phyloP scores from a whole-genome alignment of 2,113 vertebrate species.

The Taxidea taxus region DNA sequence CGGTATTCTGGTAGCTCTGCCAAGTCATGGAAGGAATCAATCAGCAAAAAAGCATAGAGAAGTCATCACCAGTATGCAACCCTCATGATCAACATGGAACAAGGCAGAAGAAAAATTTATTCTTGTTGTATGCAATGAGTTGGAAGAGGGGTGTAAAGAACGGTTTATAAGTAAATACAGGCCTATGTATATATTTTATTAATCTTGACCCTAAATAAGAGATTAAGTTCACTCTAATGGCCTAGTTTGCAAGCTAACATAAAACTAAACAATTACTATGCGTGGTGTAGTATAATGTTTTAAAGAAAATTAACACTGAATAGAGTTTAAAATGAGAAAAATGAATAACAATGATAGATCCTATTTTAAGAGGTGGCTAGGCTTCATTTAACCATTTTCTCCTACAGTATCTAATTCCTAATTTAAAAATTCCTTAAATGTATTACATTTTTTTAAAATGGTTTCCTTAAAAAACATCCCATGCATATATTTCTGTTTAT shows the following conservation, averaged over 20 bases:
- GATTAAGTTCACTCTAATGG: not conserved
- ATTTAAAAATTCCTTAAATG: constrained; percentile 44
- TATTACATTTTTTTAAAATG: not conserved
- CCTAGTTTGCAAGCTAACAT: not conserved
- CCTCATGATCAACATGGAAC: constrained; percentile 31
- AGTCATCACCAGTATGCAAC: not conserved
- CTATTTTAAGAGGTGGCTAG: not conserved
- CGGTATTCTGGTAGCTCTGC: constrained; percentile 95
- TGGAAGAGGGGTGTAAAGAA: not conserved
- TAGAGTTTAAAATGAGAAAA: constrained; percentile 55
- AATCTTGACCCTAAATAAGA: not conserved
- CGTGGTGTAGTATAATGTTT: not conserved
- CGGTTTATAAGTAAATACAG: not conserved
- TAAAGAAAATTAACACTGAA: not conserved
- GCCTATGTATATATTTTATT: constrained; percentile 24
- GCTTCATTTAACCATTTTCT: constrained; percentile 18
- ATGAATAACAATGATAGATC: not conserved
- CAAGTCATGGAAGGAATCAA: constrained; percentile 70
- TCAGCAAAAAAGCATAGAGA: constrained; percentile 59
- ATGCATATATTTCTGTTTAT: constrained; percentile 52
- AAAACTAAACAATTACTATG: not conserved
- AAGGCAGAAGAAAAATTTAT: constrained; percentile 10
- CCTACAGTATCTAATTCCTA: not conserved
- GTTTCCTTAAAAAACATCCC: constrained; percentile 33
- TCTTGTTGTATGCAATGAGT: not conserved